These are phyloP conservation scores for Lagorchestes hirsutus DNA, from an alignment of 2,797 vertebrate genomes.

Conservation along the genomic window DNA sequence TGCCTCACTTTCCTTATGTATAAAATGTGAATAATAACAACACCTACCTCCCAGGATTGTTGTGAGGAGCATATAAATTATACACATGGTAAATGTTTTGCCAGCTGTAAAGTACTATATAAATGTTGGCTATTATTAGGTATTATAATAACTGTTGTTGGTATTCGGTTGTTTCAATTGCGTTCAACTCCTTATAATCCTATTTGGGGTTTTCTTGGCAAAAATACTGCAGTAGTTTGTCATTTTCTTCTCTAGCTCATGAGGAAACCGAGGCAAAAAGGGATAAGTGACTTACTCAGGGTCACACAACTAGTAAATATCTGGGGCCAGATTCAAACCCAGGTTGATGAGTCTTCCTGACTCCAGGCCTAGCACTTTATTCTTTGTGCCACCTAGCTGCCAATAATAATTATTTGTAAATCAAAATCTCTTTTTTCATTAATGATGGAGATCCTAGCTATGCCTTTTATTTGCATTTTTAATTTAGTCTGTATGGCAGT, in stretches of 20 bases:
- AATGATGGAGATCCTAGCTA: not conserved
- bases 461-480: not conserved
- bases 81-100: not conserved
- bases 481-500: not conserved
- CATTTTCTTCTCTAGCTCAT: not conserved
- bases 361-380: not conserved
- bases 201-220: not conserved
- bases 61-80: not conserved
- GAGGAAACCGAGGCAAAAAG: not conserved
- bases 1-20: not conserved
- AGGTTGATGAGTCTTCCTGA: not conserved
- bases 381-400: not conserved
- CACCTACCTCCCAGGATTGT: not conserved
- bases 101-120: not conserved
- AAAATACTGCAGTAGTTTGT: not conserved
- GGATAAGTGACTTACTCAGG: not conserved
- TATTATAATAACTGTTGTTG: not conserved
- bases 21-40: not conserved
- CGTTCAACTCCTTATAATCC: not conserved
- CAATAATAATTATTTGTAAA: not conserved
- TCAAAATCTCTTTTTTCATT: not conserved
- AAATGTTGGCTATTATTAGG: not conserved
- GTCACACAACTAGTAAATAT: not conserved
- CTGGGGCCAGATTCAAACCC: not conserved
- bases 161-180: not conserved